Conservation (phyloP, 2,888 invertebrate species). For the Polyommatus icarus region DNA sequence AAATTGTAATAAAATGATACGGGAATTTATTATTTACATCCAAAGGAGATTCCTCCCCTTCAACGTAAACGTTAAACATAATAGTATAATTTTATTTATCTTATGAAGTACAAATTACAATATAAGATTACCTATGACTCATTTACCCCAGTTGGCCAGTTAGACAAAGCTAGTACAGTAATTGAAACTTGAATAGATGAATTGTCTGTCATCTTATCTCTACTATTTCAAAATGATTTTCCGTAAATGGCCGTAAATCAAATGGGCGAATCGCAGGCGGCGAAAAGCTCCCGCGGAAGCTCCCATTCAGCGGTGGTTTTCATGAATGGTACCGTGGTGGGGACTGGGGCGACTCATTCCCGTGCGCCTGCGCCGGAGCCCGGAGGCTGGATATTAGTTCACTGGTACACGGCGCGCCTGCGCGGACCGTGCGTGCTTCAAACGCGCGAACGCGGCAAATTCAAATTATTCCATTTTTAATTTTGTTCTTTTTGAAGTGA, state of each 20-base stretch:
- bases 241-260: background rate
- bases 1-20: too few species aligned
- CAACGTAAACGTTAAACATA: too few species aligned
- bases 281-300: conserved; percentile 39
- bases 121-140: too few species aligned
- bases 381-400: conserved; percentile 60
- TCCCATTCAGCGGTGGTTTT: conserved; percentile 62
- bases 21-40: too few species aligned
- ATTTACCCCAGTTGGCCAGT: too few species aligned
- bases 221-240: background rate
- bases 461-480: conserved; percentile 48
- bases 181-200: background rate
- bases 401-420: conserved; percentile 59
- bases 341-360: conserved; percentile 46
- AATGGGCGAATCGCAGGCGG: background rate
- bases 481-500: conserved; percentile 44
- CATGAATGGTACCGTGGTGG: conserved; percentile 62
- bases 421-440: conserved; percentile 49
- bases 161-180: too few species aligned
- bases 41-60: too few species aligned
- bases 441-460: conserved; percentile 59
- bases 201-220: background rate
- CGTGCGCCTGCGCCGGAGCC: conserved; percentile 59
- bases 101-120: too few species aligned
- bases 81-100: too few species aligned